phyloP scores from a whole-genome alignment of 2,113 vertebrate species.

The Solea solea region DNA sequence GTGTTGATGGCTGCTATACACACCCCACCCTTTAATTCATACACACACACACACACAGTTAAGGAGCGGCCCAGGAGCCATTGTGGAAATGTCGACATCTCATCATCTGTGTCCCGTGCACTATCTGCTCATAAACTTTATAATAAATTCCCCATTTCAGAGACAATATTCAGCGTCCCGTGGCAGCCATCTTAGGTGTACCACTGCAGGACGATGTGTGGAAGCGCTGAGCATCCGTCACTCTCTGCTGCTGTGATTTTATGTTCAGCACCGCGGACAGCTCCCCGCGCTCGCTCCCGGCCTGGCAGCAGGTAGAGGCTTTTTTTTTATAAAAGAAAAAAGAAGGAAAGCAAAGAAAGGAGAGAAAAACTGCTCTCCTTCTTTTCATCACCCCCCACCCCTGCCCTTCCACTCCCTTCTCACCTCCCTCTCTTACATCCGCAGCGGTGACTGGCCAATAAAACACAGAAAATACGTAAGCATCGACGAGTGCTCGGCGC shows the following conservation, averaged over 20 bases:
- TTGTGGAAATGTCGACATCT: constrained; percentile 9
- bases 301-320: constrained; percentile 58
- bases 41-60: neutral
- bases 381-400: constrained; percentile 47
- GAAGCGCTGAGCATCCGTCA: constrained; percentile 44
- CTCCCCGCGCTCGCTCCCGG: constrained; percentile 49
- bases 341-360: neutral
- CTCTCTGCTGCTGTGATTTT: constrained; percentile 8
- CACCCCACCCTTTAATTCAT: constrained; percentile 41
- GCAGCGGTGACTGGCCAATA: constrained; percentile 87
- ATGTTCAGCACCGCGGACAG: constrained; percentile 85
- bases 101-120: constrained; percentile 16
- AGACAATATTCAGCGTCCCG: constrained; percentile 44
- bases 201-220: constrained; percentile 46
- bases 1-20: neutral
- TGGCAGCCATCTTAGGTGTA: constrained; percentile 80
- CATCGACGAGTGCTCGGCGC: constrained; percentile 82
- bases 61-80: neutral
- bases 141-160: constrained; percentile 32
- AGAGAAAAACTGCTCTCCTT: constrained; percentile 17
- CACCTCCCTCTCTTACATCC: constrained; percentile 70
- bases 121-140: constrained; percentile 7
- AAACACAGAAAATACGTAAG: constrained; percentile 87
- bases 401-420: constrained; percentile 23
- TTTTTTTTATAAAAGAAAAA: neutral